Evolutionary conservation across 2,888 invertebrate genomes (phyloP), one percentile per base, ranked within the genome.

Genomic region (Dicyrtoma fusca): DNA sequence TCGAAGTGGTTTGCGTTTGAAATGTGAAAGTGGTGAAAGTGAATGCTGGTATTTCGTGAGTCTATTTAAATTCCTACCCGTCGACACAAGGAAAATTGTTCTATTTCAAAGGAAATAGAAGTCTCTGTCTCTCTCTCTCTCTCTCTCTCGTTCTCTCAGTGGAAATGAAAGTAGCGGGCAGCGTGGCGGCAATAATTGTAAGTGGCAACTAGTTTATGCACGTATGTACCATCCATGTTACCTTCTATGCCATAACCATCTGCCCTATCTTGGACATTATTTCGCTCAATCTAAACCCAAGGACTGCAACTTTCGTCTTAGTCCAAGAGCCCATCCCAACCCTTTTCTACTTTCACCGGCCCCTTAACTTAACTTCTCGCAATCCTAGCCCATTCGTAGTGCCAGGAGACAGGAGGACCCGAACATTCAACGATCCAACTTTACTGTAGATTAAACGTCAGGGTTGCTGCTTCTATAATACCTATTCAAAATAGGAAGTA

Each of bases 151-250:
- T 11, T 57, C 57, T 10, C 57, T 11, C 10, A 17, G 1, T 53
- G 53, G 66, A 66, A 53, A 66, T 66, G 66, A 21, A 53, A 21
- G 66, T 14, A n/a, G n/a, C 19, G 49, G 49, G 64, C 64, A 64
- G 64, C 49, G 64, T 64, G 64, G 64, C 64, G 64, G 64, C 14
- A 64, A 49, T 64, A 64, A 64, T 64, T 47, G 25, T 49, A 64
- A 64, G 64, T 64, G 49, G 64, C 64, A 64, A 64, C 49, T 64
- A 64, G 64, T 64, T 64, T 64, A 47, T 42, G 17, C 61, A 34
- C 34, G 17, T 61, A 42, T 25, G 14, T 17, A n/a, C 49, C 13
- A 14, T 3, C 49, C 13, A 49, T 49, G 4, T 17, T 3, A 6
- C 4, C 3, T 49, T 13, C 17, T 49, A 4, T 49, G n/a, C 14